Base-by-base conservation (phyloP, 2,113 vertebrate genomes). In the Tragelaphus imberbis region DNA sequence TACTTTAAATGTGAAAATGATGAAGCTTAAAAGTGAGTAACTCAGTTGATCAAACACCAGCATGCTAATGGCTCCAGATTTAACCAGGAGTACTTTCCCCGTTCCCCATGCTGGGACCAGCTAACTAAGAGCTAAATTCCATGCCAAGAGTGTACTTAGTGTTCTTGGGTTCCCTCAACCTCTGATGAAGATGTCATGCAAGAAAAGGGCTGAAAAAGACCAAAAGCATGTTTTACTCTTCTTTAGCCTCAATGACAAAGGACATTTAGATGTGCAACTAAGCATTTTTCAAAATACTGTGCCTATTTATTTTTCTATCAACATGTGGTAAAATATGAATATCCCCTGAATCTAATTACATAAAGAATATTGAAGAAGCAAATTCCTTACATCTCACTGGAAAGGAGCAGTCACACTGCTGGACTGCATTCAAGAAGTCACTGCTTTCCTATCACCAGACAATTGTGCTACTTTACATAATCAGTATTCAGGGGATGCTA, bases 1-100 rank as follows among this genome's bases (percentile, higher is more conserved):
- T 89, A 93, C 93, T 94, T 96, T 97, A 95, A 97, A 98, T 95
- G 94, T 75, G 79, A 96, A 98, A 95, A 97, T 95, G 96, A 96
- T 97, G 91, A 95, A 87, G 86, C 40, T 91, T 97, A 94, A 98
- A 96, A 95, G 88, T 94, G 81, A 95, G 27, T 97, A 95, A 97
- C 77, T 93, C 82, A 91, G 56, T 12, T 96, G 91, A 97, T 95
- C 82, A 89, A 91, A 96, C 68, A 88, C 21, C 55, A 84, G 84
- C 51, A 91, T 59, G 51, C 36, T 97, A 93, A 98, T 85, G 44
- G 68, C 40, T 77, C n/a, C 59, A 44, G 63, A 86, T 89, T 92
- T 98, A 81, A 89, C 87, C 80, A 82, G 30, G n/a, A 84, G 77
- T 14, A 17, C 36, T 94, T 51, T 87, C 93, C 71, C 75, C 3